Evolutionary conservation across 2,888 invertebrate genomes (phyloP).

Genomic region (Labia minor): DNA sequence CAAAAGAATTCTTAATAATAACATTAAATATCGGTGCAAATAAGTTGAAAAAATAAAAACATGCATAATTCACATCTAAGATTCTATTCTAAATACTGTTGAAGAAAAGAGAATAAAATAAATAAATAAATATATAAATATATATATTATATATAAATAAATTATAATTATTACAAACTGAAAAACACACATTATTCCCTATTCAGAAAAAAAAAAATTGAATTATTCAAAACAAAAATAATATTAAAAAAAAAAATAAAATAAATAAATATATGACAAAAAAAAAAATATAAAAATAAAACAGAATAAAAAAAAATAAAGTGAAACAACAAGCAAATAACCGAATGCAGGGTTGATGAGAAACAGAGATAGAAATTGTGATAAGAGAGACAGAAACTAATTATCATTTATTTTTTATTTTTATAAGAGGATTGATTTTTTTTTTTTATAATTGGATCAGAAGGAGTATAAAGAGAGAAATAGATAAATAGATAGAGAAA

Average conservation of each 20-base stretch:
- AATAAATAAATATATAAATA: conserved; percentile 15
- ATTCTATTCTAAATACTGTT: conserved; percentile 19
- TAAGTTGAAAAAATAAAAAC: conserved; percentile 15
- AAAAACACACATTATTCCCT: background rate
- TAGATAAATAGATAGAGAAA: no score
- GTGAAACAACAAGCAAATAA: conserved; percentile 15
- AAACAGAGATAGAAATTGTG: conserved; percentile 3
- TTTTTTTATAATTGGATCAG: no score
- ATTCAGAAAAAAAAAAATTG: conserved; percentile 16
- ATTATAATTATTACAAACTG: background rate
- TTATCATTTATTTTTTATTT: no score
- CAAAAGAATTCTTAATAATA: conserved; percentile 1
- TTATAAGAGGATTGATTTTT: no score
- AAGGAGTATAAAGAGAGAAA: no score
- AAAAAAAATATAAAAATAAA: conserved; percentile 14
- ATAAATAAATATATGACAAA: conserved; percentile 15
- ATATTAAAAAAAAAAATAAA: background rate
- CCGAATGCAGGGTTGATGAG: background rate
- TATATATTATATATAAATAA: background rate
- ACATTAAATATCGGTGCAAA: background rate
- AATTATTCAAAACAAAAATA: conserved; percentile 16
- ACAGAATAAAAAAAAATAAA: conserved; percentile 15
- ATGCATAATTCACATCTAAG: conserved; percentile 14
- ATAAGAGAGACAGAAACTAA: no score
- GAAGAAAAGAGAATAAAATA: conserved; percentile 13